phyloP scores from a whole-genome alignment of 1,140 invertebrate species.

The Caenorhabditis tropicalis region DNA sequence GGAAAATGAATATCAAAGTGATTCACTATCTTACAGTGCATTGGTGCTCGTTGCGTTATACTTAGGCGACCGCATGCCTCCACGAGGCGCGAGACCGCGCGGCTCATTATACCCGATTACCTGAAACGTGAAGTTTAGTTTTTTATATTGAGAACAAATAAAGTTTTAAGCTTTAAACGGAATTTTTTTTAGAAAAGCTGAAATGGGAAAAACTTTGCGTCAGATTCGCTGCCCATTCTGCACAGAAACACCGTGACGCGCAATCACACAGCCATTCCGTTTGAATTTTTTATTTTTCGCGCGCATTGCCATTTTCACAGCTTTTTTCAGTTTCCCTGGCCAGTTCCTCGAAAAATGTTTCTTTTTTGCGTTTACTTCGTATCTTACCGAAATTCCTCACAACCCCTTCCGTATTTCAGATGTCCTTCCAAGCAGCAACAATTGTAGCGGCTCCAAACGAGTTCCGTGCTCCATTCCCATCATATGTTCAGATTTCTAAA shows the following conservation, averaged over 20 bases:
- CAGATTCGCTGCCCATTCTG: neutral
- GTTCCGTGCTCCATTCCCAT: conserved; percentile 38
- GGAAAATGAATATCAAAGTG: neutral
- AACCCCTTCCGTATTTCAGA: neutral
- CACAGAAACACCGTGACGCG: neutral
- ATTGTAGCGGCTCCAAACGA: conserved; percentile 54
- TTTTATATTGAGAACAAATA: neutral
- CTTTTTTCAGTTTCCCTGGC: neutral
- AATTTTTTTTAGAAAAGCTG: neutral
- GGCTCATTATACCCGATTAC: conserved; percentile 24
- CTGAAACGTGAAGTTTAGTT: neutral
- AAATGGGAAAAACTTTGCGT: neutral
- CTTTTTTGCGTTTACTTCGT: neutral
- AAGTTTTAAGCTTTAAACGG: no score
- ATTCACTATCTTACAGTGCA: neutral
- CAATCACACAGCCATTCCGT: neutral
- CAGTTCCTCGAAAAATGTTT: neutral
- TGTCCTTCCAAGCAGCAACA: conserved; percentile 19
- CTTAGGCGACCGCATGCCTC: conserved; percentile 7
- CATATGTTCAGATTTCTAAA: conserved; percentile 56
- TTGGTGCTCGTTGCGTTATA: neutral
- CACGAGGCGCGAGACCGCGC: conserved; percentile 11
- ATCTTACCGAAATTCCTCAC: no score
- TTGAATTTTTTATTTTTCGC: conserved; percentile 7
- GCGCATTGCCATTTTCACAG: neutral